Evolutionary conservation across 2,888 invertebrate species (phyloP).

Genomic region (Alcis repandata): DNA sequence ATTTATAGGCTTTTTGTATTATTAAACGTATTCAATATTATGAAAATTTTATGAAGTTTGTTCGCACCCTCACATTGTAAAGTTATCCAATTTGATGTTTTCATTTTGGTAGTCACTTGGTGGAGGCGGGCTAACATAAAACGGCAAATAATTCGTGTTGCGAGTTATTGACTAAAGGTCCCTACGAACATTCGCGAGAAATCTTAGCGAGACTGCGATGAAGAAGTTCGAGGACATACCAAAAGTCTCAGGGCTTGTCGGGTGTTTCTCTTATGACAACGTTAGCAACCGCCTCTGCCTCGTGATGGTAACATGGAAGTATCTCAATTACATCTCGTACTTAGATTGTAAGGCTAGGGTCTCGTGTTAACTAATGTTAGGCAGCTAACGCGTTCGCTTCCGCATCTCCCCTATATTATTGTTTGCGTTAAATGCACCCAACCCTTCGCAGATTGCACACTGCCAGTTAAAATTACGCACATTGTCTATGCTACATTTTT

Average conservation of each 20-base stretch:
- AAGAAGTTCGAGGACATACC: background rate
- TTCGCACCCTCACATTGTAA: conserved; percentile 44
- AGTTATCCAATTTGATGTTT: conserved; percentile 34
- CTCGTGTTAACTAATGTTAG: conserved; percentile 84
- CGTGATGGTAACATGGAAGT: conserved; percentile 26
- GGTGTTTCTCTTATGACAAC: background rate
- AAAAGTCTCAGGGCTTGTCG: background rate
- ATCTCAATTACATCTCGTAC: conserved; percentile 70
- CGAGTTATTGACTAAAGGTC: background rate
- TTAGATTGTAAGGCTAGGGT: conserved; percentile 79
- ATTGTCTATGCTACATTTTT: conserved; percentile 46
- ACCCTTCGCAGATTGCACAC: conserved; percentile 45
- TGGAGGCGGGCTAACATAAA: conserved; percentile 26
- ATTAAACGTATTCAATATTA: conserved; percentile 44
- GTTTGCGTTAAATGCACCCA: conserved; percentile 30
- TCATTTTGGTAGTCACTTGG: conserved; percentile 24
- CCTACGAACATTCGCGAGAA: background rate
- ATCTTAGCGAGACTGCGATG: background rate
- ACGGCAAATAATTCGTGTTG: background rate
- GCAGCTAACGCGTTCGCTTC: conserved; percentile 79
- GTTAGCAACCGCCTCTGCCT: conserved; percentile 28
- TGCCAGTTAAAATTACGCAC: conserved; percentile 63
- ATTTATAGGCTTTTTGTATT: conserved; percentile 50
- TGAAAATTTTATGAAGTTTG: conserved; percentile 45
- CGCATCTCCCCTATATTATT: conserved; percentile 57